These are phyloP conservation scores for Daubentonia madagascariensis DNA, from an alignment of 2,113 vertebrate species.

Conservation along the genomic window DNA sequence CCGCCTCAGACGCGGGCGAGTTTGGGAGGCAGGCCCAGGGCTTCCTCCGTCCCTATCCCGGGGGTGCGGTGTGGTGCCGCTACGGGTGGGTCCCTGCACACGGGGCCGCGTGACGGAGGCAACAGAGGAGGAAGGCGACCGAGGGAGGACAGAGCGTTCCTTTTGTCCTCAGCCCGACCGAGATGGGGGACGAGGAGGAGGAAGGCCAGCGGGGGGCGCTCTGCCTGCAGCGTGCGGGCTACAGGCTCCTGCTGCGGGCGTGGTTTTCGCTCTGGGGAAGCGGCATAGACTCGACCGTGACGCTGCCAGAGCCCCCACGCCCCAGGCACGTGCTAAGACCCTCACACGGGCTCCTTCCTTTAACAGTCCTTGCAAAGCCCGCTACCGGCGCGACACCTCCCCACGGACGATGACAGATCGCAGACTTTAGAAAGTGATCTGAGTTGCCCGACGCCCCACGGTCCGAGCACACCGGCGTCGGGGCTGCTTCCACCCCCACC, in stretches of 20 bases:
- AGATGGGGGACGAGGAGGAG: neutral
- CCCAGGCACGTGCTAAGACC: neutral
- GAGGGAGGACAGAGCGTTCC: fast-evolving
- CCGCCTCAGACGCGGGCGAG: too few species aligned
- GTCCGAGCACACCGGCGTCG: neutral
- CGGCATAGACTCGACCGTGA: neutral
- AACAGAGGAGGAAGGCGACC: too few species aligned
- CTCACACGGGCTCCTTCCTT: neutral
- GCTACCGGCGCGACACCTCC: neutral
- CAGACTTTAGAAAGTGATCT: neutral
- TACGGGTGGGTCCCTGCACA: too few species aligned
- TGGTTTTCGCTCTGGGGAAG: neutral
- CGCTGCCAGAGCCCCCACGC: too few species aligned
- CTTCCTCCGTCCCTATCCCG: fast-evolving
- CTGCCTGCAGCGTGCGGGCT: too few species aligned
- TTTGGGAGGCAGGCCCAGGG: neutral
- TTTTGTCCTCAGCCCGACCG: neutral
- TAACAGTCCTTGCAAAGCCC: neutral
- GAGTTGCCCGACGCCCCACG: neutral
- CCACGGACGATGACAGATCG: neutral
- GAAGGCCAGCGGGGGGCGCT: fast-evolving
- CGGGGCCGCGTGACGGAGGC: too few species aligned
- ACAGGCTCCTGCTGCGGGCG: neutral
- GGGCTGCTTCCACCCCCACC: neutral
- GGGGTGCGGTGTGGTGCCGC: neutral